phyloP scores from a whole-genome alignment of 2,888 invertebrate genomes.

The Plebejus argus region DNA sequence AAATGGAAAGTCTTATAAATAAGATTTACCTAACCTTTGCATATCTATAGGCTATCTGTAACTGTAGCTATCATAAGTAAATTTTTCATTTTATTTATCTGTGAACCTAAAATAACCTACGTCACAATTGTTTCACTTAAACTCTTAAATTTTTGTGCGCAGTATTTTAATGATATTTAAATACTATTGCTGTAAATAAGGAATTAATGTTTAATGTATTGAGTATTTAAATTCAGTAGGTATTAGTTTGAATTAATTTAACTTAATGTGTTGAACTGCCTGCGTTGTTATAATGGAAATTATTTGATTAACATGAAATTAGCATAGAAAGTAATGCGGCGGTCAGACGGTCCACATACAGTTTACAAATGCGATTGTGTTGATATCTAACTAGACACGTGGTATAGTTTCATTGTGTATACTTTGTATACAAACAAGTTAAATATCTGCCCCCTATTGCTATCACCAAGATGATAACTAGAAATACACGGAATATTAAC shows the following conservation, averaged over 20 bases:
- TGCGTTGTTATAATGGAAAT: neutral
- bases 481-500: neutral
- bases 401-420: neutral
- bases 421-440: neutral
- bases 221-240: no score
- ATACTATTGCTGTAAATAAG: no score
- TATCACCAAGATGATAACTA: neutral
- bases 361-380: neutral
- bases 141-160: no score
- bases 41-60: no score
- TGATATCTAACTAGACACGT: neutral
- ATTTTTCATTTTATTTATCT: no score
- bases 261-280: neutral
- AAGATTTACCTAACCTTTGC: no score
- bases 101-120: no score
- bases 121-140: no score
- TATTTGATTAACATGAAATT: neutral
- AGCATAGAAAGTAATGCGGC: neutral
- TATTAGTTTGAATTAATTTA: neutral
- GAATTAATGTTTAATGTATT: no score
- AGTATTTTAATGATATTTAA: no score
- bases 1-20: no score
- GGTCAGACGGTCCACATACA: neutral
- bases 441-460: neutral
- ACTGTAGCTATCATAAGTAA: no score